Evolutionary conservation across 2,797 vertebrate species (phyloP).

Genomic region (Macroramphosus scolopax): DNA sequence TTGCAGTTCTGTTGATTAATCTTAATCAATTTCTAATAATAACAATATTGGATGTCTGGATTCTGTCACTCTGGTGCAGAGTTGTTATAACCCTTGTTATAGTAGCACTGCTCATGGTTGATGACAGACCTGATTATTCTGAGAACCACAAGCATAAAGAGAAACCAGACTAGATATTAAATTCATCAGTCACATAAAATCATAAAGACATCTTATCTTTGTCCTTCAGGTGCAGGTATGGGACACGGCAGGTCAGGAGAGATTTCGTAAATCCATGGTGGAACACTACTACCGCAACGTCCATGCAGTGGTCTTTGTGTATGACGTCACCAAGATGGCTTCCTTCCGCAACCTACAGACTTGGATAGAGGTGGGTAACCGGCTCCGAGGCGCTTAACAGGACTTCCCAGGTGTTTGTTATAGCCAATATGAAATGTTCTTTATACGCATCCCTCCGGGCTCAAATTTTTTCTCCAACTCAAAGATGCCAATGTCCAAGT

Average conservation of each 20-base stretch:
- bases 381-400: background rate
- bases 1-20: too few species aligned
- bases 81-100: too few species aligned
- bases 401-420: too few species aligned
- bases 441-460: too few species aligned
- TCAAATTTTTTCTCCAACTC: too few species aligned
- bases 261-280: conserved; percentile 95
- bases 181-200: too few species aligned
- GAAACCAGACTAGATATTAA: too few species aligned
- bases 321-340: conserved; percentile 94
- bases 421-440: too few species aligned
- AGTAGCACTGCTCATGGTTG: background rate
- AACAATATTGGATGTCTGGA: conserved; percentile 5
- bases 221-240: conserved; percentile 90
- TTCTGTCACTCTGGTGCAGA: background rate
- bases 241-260: conserved; percentile 95
- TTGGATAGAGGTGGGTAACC: conserved; percentile 92
- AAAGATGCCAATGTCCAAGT: too few species aligned
- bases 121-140: background rate
- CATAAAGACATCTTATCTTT: too few species aligned
- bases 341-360: conserved; percentile 96
- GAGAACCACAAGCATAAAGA: too few species aligned
- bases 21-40: too few species aligned
- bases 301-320: conserved; percentile 94
- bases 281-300: conserved; percentile 97